Percentiles rank a stretch among this genome's conserved stretches.
phyloP scores from a whole-genome alignment of 2,888 invertebrate genomes.

The Drosophila algonquin region DNA sequence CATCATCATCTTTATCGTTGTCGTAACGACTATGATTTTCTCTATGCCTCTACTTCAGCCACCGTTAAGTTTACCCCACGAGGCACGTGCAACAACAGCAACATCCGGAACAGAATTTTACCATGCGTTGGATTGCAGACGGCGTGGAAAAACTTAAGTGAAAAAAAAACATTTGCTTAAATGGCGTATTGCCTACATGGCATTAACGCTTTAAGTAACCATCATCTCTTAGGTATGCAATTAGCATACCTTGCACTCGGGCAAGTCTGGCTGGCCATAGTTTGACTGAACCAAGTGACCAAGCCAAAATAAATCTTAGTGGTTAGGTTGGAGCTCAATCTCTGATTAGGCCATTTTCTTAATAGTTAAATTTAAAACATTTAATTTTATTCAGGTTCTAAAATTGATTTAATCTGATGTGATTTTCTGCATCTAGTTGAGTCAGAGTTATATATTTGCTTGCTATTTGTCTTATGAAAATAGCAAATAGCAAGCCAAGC shows the following conservation, averaged over 20 bases:
- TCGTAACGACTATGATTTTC: constrained; percentile 31
- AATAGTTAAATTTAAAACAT: constrained; percentile 7
- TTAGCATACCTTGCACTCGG: constrained; percentile 9
- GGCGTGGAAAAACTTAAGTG: constrained; percentile 43
- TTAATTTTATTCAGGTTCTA: constrained; percentile 2
- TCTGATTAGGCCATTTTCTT: constrained; percentile 5
- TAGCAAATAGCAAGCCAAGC: constrained; percentile 16
- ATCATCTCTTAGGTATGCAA: constrained; percentile 23
- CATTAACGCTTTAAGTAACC: constrained; percentile 58
- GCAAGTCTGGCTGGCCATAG: constrained; percentile 21
- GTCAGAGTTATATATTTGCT: neutral
- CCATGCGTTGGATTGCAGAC: constrained; percentile 41
- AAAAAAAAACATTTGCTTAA: constrained; percentile 41
- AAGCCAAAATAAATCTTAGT: constrained; percentile 23
- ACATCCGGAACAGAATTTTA: constrained; percentile 35
- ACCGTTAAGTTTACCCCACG: constrained; percentile 39
- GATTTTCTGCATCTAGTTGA: neutral
- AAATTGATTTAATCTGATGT: constrained; percentile 15
- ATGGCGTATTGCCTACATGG: constrained; percentile 35
- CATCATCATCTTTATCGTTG: constrained; percentile 14
- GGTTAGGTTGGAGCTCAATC: neutral
- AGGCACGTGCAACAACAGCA: constrained; percentile 34
- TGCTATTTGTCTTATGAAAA: too few species aligned
- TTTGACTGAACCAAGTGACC: constrained; percentile 16
- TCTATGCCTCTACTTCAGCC: neutral